Conservation (phyloP, 2,113 vertebrate species). For the Edolisoma coerulescens region DNA sequence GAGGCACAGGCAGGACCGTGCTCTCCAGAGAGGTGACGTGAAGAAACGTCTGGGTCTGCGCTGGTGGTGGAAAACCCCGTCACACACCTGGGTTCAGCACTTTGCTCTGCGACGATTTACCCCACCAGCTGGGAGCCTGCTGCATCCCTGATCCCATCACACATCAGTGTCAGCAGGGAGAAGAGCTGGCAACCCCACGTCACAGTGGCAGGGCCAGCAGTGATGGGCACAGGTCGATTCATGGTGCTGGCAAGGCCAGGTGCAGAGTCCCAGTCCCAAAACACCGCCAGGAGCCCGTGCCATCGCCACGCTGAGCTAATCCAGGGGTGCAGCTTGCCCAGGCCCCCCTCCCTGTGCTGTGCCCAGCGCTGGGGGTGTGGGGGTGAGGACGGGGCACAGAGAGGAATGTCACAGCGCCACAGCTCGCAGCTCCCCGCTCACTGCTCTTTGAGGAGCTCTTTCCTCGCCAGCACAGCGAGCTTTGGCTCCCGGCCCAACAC, state of each 20-base stretch:
- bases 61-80: neutral
- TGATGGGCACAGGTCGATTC: fast-evolving
- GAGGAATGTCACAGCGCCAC: fast-evolving
- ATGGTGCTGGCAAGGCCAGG: neutral
- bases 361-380: neutral
- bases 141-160: fast-evolving
- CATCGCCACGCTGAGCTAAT: fast-evolving
- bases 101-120: neutral
- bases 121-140: neutral
- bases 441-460: neutral
- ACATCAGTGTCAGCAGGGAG: fast-evolving
- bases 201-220: neutral
- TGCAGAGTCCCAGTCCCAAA: neutral
- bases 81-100: fast-evolving
- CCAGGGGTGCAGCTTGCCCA: neutral
- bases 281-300: neutral
- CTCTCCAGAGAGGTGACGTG: neutral
- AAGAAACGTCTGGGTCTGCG: neutral
- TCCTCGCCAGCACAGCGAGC: neutral
- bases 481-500: constrained; percentile 46
- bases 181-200: fast-evolving
- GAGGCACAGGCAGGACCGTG: neutral
- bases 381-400: fast-evolving
- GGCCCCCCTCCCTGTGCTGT: fast-evolving
- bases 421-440: neutral